Base-by-base conservation (phyloP, 2,888 invertebrate genomes). In the Dicranocentrus wangi region DNA sequence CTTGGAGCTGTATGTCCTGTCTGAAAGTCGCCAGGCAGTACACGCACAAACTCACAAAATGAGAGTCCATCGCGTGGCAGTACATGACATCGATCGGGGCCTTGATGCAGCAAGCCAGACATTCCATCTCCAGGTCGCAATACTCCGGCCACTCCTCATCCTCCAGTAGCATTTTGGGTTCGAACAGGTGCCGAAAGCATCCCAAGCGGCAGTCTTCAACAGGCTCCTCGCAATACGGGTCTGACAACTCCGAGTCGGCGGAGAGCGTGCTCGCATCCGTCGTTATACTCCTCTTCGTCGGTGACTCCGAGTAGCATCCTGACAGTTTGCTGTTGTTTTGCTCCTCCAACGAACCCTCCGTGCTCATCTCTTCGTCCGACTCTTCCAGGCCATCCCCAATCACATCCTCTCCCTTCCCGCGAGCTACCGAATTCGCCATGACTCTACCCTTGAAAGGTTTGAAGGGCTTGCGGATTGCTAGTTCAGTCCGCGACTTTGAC, bases 21-120 rank as follows among this genome's bases (percentile, higher is more conserved):
- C 93, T 93, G 89, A 95, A 95, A 91, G 95, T 93, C 66, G 94
- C 94, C 83, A 95, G 90, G 88, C 95, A 95, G 89, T 93, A 94
- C 69, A 95, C 90, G 88, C 95, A 96, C 86, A 95, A 93, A 88
- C 93, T 94, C 71, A 94, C 91, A 87, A 93, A 92, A 88, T 96
- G 95, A 78, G 93, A 92, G 87, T 95, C 94, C 71, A 93, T 91
- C 92, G 95, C 95, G 87, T 95, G 95, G 47, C 55, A 32, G 39
- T 84, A 85, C 28, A 79, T 73, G 5, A 19, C 25, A 25, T 43
- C 27, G 28, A 69, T 69, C 21, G 61, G 69, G 15, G 69, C 73
- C 25, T 53, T 43, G 27, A 77, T 68, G 23, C 23, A 19, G 32
- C 78, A 81, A 0, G 10, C 17, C 13, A 65, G 5, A 27, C 83